phyloP scores from a whole-genome alignment of 2,797 vertebrate species.

The Neosalanx taihuensis region DNA sequence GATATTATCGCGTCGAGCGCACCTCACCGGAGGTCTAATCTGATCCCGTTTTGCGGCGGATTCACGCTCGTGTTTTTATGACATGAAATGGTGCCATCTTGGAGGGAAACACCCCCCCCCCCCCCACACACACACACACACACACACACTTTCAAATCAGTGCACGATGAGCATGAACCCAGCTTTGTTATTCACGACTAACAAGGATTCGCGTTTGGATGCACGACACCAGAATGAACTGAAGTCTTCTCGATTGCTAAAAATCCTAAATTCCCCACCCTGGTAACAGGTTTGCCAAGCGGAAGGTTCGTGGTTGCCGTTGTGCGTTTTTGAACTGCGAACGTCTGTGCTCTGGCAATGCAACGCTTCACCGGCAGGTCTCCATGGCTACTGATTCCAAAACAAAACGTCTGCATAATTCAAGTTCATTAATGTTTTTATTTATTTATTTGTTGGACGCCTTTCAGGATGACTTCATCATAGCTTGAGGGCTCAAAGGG shows the following conservation, averaged over 20 bases:
- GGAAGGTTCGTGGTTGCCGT: background rate
- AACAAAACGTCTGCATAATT: slow-evolving; percentile 57
- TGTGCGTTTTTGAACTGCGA: background rate
- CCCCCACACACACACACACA: no score
- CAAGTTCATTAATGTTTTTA: slow-evolving; percentile 61
- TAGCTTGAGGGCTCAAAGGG: slow-evolving; percentile 48
- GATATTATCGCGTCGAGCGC: slow-evolving; percentile 59
- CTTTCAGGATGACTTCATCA: slow-evolving; percentile 53
- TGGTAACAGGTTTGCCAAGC: background rate
- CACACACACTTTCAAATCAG: no score
- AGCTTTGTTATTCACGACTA: no score
- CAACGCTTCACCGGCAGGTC: slow-evolving; percentile 47
- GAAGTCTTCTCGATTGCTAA: no score
- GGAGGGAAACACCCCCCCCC: no score
- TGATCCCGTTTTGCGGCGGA: slow-evolving; percentile 25
- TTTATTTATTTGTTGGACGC: slow-evolving; percentile 52
- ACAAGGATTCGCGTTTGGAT: no score
- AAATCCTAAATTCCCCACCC: no score
- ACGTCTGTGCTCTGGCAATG: slow-evolving; percentile 30
- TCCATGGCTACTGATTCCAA: slow-evolving; percentile 47
- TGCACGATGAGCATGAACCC: no score
- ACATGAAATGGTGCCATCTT: no score
- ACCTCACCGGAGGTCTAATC: slow-evolving; percentile 37
- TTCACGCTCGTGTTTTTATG: no score
- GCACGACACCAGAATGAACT: no score